Evolutionary conservation across 2,797 vertebrate species (phyloP), one percentile per base, ranked within the genome.

Genomic region (Macrochelys suwanniensis): DNA sequence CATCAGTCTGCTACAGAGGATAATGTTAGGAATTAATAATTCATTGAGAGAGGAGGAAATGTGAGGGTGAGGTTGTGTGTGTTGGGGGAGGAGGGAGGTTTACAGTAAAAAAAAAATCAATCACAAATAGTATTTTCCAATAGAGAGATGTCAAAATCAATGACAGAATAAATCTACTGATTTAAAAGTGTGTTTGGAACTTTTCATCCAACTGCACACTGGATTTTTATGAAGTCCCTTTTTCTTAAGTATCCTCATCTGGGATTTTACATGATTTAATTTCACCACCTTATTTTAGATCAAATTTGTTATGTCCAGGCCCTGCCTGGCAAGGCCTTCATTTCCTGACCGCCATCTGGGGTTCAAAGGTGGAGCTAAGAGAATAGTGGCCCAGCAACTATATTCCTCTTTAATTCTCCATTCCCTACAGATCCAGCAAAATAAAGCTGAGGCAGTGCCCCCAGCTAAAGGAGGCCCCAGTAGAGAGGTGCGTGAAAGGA

Each of bases 251-350:
- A 56, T n/a, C 89, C 12, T 56, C 47, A 6, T 17, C 82, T 61
- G 7, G 1, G 47, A n/a, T 96, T 89, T 86, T 89, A 26, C n/a
- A 23, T 19, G 71, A 78, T 92, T 94, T 88, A 87, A 89, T 84
- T 92, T 77, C 90, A 89, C 77, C 0, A 12, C 56, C 45, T 87
- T 50, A 92, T 78, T 89, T 94, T 82, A 89, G 7, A 90, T 51
- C 12, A 23, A 56, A 86, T 56, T 86, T 88, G 91, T 82, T 1
- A 71, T 88, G 88, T 86, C 80, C 31, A 83, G 89, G n/a, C 2
- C 81, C 61, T 54, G 54, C 54, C 82, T 47, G 53, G 68, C 94
- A 95, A 76, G 23, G 53, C 31, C 50, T 88, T 80, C 5, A 86
- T 78, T 90, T 93, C 80, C 65, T 79, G 89, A 91, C 78, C 82